Conservation (phyloP, 2,797 vertebrate genomes). For the Diplodus puntazzo region DNA sequence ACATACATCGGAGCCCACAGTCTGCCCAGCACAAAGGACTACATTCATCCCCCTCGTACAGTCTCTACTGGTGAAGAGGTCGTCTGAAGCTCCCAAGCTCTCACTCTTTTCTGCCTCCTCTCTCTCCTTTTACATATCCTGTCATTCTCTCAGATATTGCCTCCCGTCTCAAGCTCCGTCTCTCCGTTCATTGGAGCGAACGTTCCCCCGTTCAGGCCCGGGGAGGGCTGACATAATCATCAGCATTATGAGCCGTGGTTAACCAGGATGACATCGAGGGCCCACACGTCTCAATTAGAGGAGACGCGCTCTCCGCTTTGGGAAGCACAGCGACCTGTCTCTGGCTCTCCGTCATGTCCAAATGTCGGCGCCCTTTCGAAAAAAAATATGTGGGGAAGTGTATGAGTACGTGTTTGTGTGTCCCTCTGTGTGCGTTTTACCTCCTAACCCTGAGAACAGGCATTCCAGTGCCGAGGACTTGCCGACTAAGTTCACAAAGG, state of each 20-base stretch:
- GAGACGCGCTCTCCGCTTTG: constrained; percentile 10
- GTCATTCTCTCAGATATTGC: constrained; percentile 50
- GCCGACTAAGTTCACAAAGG: constrained; percentile 84
- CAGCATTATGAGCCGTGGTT: constrained; percentile 27
- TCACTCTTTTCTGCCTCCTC: constrained; percentile 60
- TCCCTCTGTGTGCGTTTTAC: constrained; percentile 75
- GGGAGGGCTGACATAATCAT: constrained; percentile 22
- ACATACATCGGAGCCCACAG: constrained; percentile 76
- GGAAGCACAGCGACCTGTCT: constrained; percentile 33
- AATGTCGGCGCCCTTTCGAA: constrained; percentile 25
- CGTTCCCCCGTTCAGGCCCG: constrained; percentile 22
- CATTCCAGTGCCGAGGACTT: constrained; percentile 83
- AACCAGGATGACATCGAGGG: constrained; percentile 34
- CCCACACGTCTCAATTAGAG: constrained; percentile 41
- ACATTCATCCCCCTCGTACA: constrained; percentile 84
- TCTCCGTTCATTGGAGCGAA: constrained; percentile 10
- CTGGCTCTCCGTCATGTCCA: constrained; percentile 33
- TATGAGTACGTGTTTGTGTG: constrained; percentile 51
- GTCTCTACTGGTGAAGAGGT: constrained; percentile 81
- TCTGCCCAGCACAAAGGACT: constrained; percentile 83
- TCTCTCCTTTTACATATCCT: constrained; percentile 57
- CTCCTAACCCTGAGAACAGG: constrained; percentile 80
- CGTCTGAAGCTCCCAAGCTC: constrained; percentile 78
- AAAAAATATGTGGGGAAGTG: constrained; percentile 58
- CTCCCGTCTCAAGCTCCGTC: constrained; percentile 40